Conservation (phyloP, 2,888 invertebrate species). For the Dynastes tityus region DNA sequence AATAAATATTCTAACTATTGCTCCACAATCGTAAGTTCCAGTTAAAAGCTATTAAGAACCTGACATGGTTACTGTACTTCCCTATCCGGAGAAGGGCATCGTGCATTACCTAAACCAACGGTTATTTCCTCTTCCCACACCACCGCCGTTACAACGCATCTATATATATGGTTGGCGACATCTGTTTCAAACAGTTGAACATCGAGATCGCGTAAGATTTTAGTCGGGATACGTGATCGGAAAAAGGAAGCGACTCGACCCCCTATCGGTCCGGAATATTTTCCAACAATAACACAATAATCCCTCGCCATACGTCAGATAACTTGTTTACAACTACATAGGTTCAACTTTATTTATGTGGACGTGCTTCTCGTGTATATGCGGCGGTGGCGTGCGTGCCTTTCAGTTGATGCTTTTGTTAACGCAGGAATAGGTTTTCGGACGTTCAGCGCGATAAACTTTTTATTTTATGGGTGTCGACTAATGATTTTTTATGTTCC, state of each 20-base stretch:
- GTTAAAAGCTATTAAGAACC: conserved; percentile 31
- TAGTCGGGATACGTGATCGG: conserved; percentile 55
- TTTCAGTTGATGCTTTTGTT: not conserved
- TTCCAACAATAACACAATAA: conserved; percentile 55
- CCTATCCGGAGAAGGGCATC: not conserved
- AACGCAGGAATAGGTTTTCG: not conserved
- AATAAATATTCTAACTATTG: conserved; percentile 10
- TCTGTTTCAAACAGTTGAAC: conserved; percentile 57
- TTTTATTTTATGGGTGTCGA: conserved; percentile 18
- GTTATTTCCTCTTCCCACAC: conserved; percentile 2
- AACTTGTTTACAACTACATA: conserved; percentile 56
- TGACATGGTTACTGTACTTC: conserved; percentile 10
- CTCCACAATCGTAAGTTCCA: conserved; percentile 5
- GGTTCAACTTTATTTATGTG: conserved; percentile 34
- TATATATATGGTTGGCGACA: conserved; percentile 55
- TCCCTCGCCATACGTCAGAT: conserved; percentile 54
- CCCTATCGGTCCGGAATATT: conserved; percentile 52
- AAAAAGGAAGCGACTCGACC: conserved; percentile 51
- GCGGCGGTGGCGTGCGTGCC: conserved; percentile 5
- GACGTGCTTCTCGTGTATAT: conserved; percentile 23
- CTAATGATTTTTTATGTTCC: conserved; percentile 30
- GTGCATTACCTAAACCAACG: conserved; percentile 3
- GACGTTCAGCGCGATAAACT: conserved; percentile 8
- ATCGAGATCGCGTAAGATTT: conserved; percentile 55
- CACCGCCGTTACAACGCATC: not conserved